These are phyloP conservation scores for Lepus timidus DNA, from an alignment of 2,113 vertebrate species.

Conservation along the genomic window DNA sequence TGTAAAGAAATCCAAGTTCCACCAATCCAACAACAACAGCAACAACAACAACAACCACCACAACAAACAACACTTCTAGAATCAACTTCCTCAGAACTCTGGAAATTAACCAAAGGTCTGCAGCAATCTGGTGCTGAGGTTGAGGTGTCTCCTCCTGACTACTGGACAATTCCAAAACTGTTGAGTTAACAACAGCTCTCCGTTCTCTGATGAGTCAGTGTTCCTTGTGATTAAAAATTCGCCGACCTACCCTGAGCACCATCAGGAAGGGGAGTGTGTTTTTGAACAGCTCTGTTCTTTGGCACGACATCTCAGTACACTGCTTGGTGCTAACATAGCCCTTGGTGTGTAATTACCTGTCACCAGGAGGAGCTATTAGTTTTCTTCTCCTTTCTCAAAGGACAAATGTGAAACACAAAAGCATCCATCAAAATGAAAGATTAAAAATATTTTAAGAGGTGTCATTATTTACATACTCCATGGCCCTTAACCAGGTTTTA, in stretches of 20 bases:
- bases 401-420: slow-evolving; percentile 50
- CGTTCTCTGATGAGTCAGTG: neutral
- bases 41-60: neutral
- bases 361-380: slow-evolving; percentile 49
- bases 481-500: neutral
- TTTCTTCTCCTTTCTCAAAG: slow-evolving; percentile 45
- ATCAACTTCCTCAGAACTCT: neutral
- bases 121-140: neutral
- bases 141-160: neutral
- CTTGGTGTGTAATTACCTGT: slow-evolving; percentile 57
- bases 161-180: neutral
- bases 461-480: slow-evolving; percentile 63
- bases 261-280: neutral
- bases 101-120: neutral
- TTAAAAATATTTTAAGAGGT: slow-evolving; percentile 64
- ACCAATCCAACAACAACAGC: neutral
- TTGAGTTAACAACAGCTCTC: neutral
- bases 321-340: neutral
- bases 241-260: neutral
- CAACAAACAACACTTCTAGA: neutral
- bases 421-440: slow-evolving; percentile 71
- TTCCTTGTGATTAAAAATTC: slow-evolving; percentile 40
- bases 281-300: slow-evolving; percentile 14
- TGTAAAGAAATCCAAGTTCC: neutral
- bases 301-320: neutral